Evolutionary conservation across 1,140 invertebrate species (phyloP).

Genomic region (Acromyrmex charruanus): DNA sequence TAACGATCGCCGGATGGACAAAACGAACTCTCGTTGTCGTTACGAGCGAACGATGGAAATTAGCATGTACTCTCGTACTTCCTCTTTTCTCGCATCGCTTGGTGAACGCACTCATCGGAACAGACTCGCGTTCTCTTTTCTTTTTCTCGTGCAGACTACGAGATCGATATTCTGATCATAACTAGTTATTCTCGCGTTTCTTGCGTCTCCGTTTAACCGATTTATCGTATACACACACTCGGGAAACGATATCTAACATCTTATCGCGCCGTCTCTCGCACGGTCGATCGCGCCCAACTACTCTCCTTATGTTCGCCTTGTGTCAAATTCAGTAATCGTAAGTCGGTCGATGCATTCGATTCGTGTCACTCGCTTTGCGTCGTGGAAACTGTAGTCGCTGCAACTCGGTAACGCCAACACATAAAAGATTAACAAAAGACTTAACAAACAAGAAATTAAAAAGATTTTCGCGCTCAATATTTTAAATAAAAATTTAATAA

Average conservation of each 20-base stretch:
- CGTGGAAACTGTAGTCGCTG: not conserved
- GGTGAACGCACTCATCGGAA: conserved; percentile 79
- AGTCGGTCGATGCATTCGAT: conserved; percentile 2
- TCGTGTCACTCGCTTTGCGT: not conserved
- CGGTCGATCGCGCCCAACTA: not conserved
- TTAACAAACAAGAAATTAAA: too few species aligned
- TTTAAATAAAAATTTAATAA: too few species aligned
- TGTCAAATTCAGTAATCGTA: conserved; percentile 26
- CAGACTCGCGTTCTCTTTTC: conserved; percentile 44
- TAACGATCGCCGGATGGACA: conserved; percentile 49
- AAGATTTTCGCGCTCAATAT: too few species aligned
- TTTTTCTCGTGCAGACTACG: not conserved
- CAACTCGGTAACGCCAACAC: not conserved
- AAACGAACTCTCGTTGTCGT: conserved; percentile 79
- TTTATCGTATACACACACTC: not conserved
- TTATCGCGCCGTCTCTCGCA: conserved; percentile 11
- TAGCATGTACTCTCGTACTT: conserved; percentile 79
- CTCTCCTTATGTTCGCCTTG: not conserved
- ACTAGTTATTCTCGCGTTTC: not conserved
- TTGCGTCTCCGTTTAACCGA: not conserved
- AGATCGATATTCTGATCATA: conserved; percentile 3
- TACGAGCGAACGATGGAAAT: conserved; percentile 79
- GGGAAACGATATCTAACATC: not conserved
- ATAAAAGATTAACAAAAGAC: not conserved
- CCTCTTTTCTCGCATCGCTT: conserved; percentile 80